These are phyloP conservation scores for Lasioglossum leucozonium DNA, from an alignment of 2,888 invertebrate species.

Conservation along the genomic window DNA sequence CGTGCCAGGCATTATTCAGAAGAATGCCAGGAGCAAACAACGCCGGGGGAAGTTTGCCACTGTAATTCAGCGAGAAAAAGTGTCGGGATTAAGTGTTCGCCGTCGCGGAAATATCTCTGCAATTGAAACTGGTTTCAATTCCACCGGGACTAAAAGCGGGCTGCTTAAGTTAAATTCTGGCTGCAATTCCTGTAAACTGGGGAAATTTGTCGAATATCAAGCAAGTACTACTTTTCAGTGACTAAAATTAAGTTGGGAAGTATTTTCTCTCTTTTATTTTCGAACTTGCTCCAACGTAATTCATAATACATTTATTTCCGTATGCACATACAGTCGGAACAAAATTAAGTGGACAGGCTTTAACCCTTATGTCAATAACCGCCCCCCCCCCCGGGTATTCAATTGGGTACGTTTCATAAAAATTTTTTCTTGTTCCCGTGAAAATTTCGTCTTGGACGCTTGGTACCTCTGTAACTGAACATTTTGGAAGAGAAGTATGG, in stretches of 20 bases:
- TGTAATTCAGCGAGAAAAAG: background rate
- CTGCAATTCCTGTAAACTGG: background rate
- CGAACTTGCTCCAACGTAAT: background rate
- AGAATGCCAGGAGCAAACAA: background rate
- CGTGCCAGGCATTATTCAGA: constrained; percentile 6
- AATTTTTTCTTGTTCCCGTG: too few relatives aligned
- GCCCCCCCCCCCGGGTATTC: too few relatives aligned
- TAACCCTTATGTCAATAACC: too few relatives aligned
- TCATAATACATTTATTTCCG: too few relatives aligned
- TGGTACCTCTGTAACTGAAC: too few relatives aligned
- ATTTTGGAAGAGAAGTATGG: too few relatives aligned
- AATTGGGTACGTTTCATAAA: too few relatives aligned
- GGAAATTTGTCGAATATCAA: background rate
- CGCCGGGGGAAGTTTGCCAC: background rate
- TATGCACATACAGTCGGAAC: too few relatives aligned
- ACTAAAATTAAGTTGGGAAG: background rate
- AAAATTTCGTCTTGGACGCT: too few relatives aligned
- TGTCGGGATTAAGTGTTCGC: background rate
- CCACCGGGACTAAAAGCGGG: background rate
- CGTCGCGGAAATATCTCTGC: background rate
- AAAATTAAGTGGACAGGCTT: too few relatives aligned
- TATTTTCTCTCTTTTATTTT: background rate
- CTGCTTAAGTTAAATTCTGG: background rate
- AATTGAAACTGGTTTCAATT: background rate
- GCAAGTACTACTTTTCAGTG: background rate